Conservation (phyloP, 2,797 vertebrate species). For the Cossypha niveicapilla region DNA sequence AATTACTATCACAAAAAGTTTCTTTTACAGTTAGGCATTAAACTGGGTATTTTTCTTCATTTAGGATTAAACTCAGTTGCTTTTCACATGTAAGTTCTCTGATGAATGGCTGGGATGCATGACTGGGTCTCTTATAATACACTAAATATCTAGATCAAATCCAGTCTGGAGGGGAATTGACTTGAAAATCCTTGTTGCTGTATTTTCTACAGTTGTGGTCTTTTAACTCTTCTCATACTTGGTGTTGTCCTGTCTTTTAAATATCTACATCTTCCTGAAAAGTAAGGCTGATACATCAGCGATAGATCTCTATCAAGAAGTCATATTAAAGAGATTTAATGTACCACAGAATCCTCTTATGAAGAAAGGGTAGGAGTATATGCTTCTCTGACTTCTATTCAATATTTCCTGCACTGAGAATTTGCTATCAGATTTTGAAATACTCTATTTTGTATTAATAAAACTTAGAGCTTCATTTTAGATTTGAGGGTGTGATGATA, state of each 20-base stretch:
- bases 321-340: not conserved
- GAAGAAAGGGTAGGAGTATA: not conserved
- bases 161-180: not conserved
- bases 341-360: not conserved
- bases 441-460: not conserved
- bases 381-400: not conserved
- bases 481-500: not conserved
- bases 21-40: not conserved
- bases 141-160: slow-evolving; percentile 3
- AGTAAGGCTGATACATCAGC: not conserved
- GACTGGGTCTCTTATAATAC: not conserved
- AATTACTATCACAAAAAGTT: not conserved
- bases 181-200: not conserved
- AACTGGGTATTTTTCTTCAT: slow-evolving; percentile 14
- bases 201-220: not conserved
- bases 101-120: slow-evolving; percentile 12
- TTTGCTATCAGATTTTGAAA: not conserved
- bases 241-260: not conserved
- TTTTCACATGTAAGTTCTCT: not conserved
- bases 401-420: not conserved
- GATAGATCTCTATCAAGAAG: not conserved
- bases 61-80: slow-evolving; percentile 8
- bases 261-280: not conserved
- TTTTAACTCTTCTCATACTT: not conserved
- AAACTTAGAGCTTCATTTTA: not conserved